These are phyloP conservation scores for Drosophila albomicans DNA, from an alignment of 1,140 invertebrate species.

Conservation along the genomic window DNA sequence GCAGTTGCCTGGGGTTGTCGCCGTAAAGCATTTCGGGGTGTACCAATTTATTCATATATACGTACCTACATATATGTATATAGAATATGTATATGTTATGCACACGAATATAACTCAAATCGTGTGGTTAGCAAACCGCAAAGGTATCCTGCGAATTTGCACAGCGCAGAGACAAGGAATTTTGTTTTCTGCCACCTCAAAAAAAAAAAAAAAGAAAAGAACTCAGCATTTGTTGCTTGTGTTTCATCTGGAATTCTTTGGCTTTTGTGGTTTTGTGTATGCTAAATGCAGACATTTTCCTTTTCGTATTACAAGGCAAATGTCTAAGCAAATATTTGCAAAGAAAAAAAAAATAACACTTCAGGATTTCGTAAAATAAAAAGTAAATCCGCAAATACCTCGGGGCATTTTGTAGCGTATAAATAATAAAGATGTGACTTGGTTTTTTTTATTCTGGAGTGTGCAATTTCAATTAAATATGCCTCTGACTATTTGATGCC, in stretches of 20 bases:
- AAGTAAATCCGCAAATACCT: neutral
- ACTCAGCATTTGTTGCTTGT: conserved; percentile 31
- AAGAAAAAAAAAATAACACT: neutral
- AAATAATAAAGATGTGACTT: neutral
- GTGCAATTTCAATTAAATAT: neutral
- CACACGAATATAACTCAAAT: neutral
- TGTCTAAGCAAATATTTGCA: neutral
- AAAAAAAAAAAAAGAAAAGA: conserved; percentile 2
- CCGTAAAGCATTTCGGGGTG: neutral
- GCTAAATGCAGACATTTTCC: conserved; percentile 23
- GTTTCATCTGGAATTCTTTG: conserved; percentile 11
- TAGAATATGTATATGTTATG: neutral
- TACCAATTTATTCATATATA: neutral
- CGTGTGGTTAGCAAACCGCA: conserved; percentile 20
- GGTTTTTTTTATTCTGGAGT: neutral
- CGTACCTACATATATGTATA: too few relatives aligned
- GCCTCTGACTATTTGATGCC: neutral
- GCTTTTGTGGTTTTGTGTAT: conserved; percentile 1
- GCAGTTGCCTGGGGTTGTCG: conserved; percentile 18
- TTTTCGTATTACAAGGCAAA: conserved; percentile 22
- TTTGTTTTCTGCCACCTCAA: neutral
- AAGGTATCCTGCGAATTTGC: conserved; percentile 38
- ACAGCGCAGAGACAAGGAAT: conserved; percentile 28
- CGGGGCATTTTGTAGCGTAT: neutral
- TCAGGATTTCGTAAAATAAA: neutral